Base-by-base conservation (phyloP, 2,797 vertebrate genomes). In the Chromis chromis region DNA sequence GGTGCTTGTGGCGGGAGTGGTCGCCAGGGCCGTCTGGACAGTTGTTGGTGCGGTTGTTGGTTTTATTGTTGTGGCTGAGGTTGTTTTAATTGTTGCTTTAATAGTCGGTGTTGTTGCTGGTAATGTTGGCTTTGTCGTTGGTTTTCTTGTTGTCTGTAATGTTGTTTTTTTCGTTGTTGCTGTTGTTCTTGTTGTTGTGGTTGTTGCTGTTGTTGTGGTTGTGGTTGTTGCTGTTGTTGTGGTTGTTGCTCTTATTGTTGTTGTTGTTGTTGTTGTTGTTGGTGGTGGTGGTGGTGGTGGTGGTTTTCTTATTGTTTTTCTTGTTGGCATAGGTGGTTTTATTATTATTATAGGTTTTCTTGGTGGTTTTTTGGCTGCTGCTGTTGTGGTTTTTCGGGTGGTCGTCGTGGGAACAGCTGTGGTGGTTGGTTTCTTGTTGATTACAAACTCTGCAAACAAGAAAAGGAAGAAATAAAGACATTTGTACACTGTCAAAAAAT, bases 351-450 rank as follows among this genome's bases (percentile, higher is more conserved):
- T 76, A 4, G 76, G 70, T 56, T 76, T 88, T 75, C 74, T 78
- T 44, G 65, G 65, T 19, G 77, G 74, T 33, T 74, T 60, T 71
- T 77, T 87, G 22, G 48, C 83, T 22, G 81, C 83, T 11, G 48
- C 83, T 22, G 87, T 83, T 21, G 87, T 81, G 21, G 76, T 60
- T 63, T 40, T 83, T 40, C 61, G 78, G 8, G 76, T 83, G 39
- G 89, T 90, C 6, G 90, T 93, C 1, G 90, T 93, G 12, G 93
- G 86, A 27, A 87, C 60, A 36, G 92, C 17, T 0, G 93, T 94
- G 1, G 93, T 95, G 68, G 91, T 92, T 1, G 92, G 91, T 82
- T 93, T 95, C 87, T 93, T 95, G 88, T 95, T 69, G 42, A 95
- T 95, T 21, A 95, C 93, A 75, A 90, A 95, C 70, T 95, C 95